A percentile compares a stretch with the other conserved stretches of the same genome.
These are phyloP conservation scores for Heterotilapia buettikoferi DNA, from an alignment of 2,113 vertebrate species.

Conservation along the genomic window DNA sequence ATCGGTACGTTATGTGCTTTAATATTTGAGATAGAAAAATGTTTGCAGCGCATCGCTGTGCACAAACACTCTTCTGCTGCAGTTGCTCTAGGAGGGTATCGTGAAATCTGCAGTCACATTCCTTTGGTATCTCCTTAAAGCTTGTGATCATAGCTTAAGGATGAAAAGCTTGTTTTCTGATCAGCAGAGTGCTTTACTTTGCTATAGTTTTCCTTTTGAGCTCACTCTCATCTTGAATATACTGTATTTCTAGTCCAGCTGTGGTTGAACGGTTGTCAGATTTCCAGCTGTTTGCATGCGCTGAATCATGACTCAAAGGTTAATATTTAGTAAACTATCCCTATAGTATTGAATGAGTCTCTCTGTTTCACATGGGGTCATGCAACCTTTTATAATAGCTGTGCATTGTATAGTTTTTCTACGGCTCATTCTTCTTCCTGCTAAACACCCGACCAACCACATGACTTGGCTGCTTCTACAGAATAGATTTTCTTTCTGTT, in stretches of 20 bases:
- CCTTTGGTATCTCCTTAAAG: neutral
- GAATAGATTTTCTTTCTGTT: conserved; percentile 27
- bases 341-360: conserved; percentile 46
- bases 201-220: neutral
- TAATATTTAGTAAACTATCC: conserved; percentile 41
- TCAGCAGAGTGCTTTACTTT: neutral
- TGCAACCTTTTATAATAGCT: conserved; percentile 38
- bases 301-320: conserved; percentile 19
- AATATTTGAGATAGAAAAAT: neutral
- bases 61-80: neutral
- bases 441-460: conserved; percentile 51
- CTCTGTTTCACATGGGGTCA: conserved; percentile 44
- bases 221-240: neutral
- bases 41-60: neutral
- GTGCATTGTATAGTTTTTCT: conserved; percentile 56
- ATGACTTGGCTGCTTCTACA: conserved; percentile 46
- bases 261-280: conserved; percentile 6
- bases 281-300: conserved; percentile 28
- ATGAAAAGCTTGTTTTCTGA: neutral
- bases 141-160: conserved; percentile 41
- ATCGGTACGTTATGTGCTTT: neutral
- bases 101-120: neutral
- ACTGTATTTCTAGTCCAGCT: neutral
- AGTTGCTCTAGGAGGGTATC: neutral
- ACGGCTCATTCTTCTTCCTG: conserved; percentile 41